Base-by-base conservation (phyloP, 2,888 invertebrate genomes). In the Dryadula phaetusa region DNA sequence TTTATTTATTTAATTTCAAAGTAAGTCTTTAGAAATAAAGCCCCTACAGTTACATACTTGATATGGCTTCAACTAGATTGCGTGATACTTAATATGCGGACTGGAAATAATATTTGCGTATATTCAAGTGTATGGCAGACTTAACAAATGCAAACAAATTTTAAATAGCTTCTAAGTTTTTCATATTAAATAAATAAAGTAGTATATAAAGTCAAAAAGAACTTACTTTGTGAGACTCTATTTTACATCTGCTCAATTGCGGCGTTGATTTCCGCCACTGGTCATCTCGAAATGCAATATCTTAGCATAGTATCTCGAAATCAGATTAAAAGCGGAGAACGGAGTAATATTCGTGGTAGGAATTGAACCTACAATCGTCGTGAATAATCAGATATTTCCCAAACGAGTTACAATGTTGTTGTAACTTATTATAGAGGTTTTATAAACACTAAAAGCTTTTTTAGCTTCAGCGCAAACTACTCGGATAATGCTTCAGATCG, bases 31-130 rank as follows among this genome's bases (percentile, higher is more conserved):
- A n/a, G 25, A 25, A 32, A 16, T 16, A 52, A 25, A 52, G 54
- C 22, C 46, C 61, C 14, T 53, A 49, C 32, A 37, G 32, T n/a
- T 34, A 44, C 44, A 3, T 25, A 42, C 32, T 12, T 52, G 5
- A 46, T 66, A 66, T 18, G 69, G 69, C 52, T 69, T 69, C 69
- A 22, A 42, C 62, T 28, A 47, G 32, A 62, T 66, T 58, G 60
- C 58, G 46, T 66, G 66, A 46, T 62, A 69, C 28, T 60, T 66
- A 66, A 69, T 66, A 66, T 53, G 16, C 4, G 64, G 64, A 64
- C 62, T 68, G 54, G 40, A 52, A 32, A 22, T 37, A 49, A 18
- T 60, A 52, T 49, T 61, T 34, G n/a, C 22, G 58, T 56, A 56
- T 16, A n/a, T n/a, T n/a, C n/a, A n/a, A n/a, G 22, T 18, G 20